phyloP scores from a whole-genome alignment of 53 echinoderm and acorn worm genomes.

The Antedon mediterranea region DNA sequence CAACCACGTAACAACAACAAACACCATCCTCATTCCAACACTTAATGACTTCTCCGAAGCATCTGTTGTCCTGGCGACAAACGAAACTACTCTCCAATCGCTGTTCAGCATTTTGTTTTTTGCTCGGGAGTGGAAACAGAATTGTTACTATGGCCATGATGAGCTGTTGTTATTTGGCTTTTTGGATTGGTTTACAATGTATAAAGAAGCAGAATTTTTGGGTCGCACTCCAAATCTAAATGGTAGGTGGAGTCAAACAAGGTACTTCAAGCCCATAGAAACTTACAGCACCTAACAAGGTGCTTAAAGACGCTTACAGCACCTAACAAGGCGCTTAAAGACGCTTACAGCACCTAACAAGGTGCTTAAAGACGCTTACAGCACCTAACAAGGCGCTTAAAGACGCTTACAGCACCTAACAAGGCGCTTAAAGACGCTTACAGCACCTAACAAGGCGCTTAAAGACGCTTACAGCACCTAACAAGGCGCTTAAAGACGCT shows the following conservation, averaged over 20 bases:
- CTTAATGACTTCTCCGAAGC: slow-evolving; percentile 91
- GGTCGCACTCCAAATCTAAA: slow-evolving; percentile 37
- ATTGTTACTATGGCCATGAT: slow-evolving; percentile 12
- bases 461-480: too few relatives aligned
- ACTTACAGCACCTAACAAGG: too few relatives aligned
- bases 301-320: neutral
- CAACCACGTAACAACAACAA: slow-evolving; percentile 33
- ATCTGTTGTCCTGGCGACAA: slow-evolving; percentile 31
- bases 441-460: neutral
- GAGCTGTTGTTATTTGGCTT: slow-evolving; percentile 18
- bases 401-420: too few relatives aligned
- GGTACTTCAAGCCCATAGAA: neutral
- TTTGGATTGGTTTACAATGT: slow-evolving; percentile 45
- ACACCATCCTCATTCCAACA: slow-evolving; percentile 56
- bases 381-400: neutral
- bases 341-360: too few relatives aligned
- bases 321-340: neutral
- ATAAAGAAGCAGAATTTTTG: slow-evolving; percentile 55
- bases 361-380: too few relatives aligned
- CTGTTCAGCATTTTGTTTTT: slow-evolving; percentile 29
- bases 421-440: neutral
- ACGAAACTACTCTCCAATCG: slow-evolving; percentile 9
- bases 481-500: neutral
- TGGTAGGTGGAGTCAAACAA: too few relatives aligned
- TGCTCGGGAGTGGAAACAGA: slow-evolving; percentile 33